A percentile compares a stretch with the other conserved stretches of the same genome.
phyloP scores from a whole-genome alignment of 2,888 invertebrate species.

The Plagodis pulveraria region DNA sequence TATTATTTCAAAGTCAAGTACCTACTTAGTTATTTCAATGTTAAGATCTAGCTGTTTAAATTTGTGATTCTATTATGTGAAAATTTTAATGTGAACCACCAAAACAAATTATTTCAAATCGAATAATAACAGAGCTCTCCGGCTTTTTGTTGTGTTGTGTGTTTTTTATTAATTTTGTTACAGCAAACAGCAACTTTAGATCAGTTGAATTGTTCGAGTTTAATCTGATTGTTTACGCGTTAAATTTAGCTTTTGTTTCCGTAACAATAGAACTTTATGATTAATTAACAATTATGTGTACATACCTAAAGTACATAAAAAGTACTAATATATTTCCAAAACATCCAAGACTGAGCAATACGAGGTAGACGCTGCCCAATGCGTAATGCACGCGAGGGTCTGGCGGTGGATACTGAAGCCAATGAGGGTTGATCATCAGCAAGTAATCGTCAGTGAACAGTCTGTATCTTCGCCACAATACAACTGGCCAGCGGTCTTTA shows the following conservation, averaged over 20 bases:
- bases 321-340: slow-evolving; percentile 89
- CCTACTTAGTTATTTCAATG: no score
- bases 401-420: slow-evolving; percentile 89
- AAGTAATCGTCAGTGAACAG: slow-evolving; percentile 85
- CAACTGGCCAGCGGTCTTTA: slow-evolving; percentile 69
- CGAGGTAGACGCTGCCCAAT: slow-evolving; percentile 86
- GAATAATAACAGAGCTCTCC: no score
- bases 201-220: slow-evolving; percentile 5
- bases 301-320: slow-evolving; percentile 88
- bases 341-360: slow-evolving; percentile 87
- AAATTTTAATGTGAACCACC: no score
- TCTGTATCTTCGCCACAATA: slow-evolving; percentile 80
- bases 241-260: slow-evolving; percentile 6
- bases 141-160: neutral
- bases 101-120: no score
- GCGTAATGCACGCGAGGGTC: slow-evolving; percentile 82
- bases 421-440: slow-evolving; percentile 86
- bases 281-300: neutral
- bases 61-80: no score
- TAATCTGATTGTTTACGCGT: slow-evolving; percentile 8
- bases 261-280: neutral
- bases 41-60: no score
- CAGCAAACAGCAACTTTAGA: slow-evolving; percentile 9
- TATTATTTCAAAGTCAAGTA: no score
- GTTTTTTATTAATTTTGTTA: slow-evolving; percentile 8